phyloP scores from a whole-genome alignment of 2,113 vertebrate genomes.

The Eleginops maclovinus region DNA sequence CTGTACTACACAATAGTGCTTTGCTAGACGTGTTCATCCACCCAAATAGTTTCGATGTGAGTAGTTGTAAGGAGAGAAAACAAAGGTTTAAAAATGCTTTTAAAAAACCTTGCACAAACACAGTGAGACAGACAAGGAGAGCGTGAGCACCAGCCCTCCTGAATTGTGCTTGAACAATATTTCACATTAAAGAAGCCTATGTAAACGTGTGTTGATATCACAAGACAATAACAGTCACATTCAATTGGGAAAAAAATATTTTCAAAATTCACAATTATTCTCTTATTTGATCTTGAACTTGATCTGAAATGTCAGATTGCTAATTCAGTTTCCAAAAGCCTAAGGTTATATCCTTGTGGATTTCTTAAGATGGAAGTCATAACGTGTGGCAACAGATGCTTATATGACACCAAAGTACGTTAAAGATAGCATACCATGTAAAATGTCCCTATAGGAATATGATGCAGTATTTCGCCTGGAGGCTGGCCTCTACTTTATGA shows the following conservation, averaged over 20 bases:
- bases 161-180: background rate
- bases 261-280: background rate
- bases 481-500: slow-evolving; percentile 80
- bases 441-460: background rate
- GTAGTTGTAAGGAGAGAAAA: slow-evolving; percentile 4
- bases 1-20: background rate
- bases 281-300: background rate
- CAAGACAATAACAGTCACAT: background rate
- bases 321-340: background rate
- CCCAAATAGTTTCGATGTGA: slow-evolving; percentile 28
- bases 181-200: background rate
- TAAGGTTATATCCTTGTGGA: background rate
- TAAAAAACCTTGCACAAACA: background rate
- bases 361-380: background rate
- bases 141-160: background rate
- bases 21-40: slow-evolving; percentile 8
- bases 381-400: background rate
- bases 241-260: background rate
- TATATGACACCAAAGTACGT: background rate
- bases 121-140: background rate
- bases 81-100: slow-evolving; percentile 16
- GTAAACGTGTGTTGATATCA: background rate
- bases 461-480: slow-evolving; percentile 7
- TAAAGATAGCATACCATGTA: background rate
- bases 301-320: background rate